Evolutionary conservation across 2,888 invertebrate species (phyloP).

Genomic region (Pristionchus fissidentatus): DNA sequence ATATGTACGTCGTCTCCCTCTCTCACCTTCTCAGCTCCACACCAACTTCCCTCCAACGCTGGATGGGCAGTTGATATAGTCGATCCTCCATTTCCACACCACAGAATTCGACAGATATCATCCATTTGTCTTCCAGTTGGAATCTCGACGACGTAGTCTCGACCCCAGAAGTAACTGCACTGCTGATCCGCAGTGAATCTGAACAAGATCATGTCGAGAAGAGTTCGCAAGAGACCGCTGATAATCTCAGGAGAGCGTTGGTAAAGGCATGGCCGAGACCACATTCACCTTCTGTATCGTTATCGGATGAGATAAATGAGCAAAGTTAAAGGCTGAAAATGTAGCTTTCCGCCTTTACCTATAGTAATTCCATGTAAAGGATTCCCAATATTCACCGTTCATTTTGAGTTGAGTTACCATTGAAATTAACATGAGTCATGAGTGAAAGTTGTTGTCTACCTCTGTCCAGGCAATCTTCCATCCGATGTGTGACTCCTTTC

Average conservation of each 20-base stretch:
- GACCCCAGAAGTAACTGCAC: slow-evolving; percentile 75
- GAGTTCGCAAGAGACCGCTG: background rate
- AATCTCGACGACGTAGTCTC: slow-evolving; percentile 74
- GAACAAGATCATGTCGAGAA: background rate
- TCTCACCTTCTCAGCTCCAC: slow-evolving; percentile 68
- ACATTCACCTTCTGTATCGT: too few species aligned
- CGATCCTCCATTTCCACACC: slow-evolving; percentile 74
- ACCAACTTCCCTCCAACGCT: slow-evolving; percentile 75
- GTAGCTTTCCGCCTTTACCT: background rate
- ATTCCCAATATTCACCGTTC: background rate
- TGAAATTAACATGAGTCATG: background rate
- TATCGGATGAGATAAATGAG: too few species aligned
- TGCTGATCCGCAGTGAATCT: slow-evolving; percentile 75
- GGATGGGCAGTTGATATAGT: slow-evolving; percentile 76
- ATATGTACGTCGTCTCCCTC: background rate
- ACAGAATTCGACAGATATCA: slow-evolving; percentile 50
- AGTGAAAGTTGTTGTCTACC: slow-evolving; percentile 49
- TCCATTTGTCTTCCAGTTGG: slow-evolving; percentile 71
- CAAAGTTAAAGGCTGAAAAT: too few species aligned
- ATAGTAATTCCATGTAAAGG: background rate
- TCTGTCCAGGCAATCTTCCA: slow-evolving; percentile 72
- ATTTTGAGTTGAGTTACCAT: background rate
- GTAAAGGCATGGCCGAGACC: too few species aligned
- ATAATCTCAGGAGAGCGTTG: background rate
- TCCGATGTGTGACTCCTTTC: slow-evolving; percentile 68